These are phyloP conservation scores for Rhopalosiphum maidis DNA, from an alignment of 1,140 invertebrate genomes.

Conservation along the genomic window DNA sequence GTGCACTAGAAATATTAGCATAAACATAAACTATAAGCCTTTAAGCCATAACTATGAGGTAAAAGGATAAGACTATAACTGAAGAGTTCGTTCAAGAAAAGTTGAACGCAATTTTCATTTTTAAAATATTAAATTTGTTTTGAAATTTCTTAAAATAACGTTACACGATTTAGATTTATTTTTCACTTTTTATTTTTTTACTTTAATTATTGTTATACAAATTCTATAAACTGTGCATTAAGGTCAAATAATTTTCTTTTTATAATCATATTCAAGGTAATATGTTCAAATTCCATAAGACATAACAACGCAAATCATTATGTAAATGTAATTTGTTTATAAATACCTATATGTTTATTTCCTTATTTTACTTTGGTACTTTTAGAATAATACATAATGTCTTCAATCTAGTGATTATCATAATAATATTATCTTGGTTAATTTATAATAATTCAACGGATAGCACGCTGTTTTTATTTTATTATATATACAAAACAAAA, in stretches of 20 bases:
- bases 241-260: neutral
- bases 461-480: neutral
- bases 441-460: conserved; percentile 2
- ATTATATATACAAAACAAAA: neutral
- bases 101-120: neutral
- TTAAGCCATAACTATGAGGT: neutral
- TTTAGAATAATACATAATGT: neutral
- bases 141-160: neutral
- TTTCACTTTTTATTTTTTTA: neutral
- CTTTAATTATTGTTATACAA: neutral
- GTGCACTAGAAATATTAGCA: too few species aligned
- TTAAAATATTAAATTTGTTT: neutral
- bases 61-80: neutral
- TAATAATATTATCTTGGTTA: neutral
- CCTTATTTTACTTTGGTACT: neutral
- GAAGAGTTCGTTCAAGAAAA: neutral
- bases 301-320: neutral
- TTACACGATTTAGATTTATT: neutral
- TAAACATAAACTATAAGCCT: too few species aligned
- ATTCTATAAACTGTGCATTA: neutral
- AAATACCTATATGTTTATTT: neutral
- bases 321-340: conserved; percentile 3
- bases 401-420: neutral
- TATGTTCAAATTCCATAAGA: neutral
- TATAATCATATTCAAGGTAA: neutral